Evolutionary conservation across 1,140 invertebrate species (phyloP).

Genomic region (Plutomurus gul): DNA sequence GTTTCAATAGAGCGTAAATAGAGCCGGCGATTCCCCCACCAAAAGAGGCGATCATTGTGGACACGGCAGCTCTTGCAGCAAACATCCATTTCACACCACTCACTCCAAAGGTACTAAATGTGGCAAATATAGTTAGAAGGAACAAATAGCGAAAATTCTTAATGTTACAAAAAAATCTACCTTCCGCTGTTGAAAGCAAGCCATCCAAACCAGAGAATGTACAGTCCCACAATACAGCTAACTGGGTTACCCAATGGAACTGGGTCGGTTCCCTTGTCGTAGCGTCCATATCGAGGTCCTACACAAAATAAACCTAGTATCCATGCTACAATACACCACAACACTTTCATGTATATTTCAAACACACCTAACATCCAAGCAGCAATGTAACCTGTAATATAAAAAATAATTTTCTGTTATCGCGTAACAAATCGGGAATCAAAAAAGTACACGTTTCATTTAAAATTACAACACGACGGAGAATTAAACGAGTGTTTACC

Average conservation of each 20-base stretch:
- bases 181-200: constrained; percentile 85
- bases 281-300: constrained; percentile 85
- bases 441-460: too few species aligned
- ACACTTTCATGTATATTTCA: too few species aligned
- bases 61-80: constrained; percentile 71
- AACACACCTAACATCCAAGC: constrained; percentile 86
- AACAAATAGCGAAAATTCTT: background rate
- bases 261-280: constrained; percentile 73
- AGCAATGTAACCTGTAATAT: constrained; percentile 64
- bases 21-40: background rate
- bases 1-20: background rate
- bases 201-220: constrained; percentile 95
- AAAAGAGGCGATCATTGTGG: constrained; percentile 16
- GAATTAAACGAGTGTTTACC: constrained; percentile 51
- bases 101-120: constrained; percentile 63
- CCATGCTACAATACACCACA: too few species aligned
- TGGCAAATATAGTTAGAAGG: too few species aligned
- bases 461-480: background rate
- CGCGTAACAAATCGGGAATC: too few species aligned
- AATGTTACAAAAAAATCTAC: background rate
- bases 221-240: constrained; percentile 87
- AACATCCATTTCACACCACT: constrained; percentile 80
- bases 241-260: constrained; percentile 84
- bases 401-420: background rate
- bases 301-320: too few species aligned